A percentile compares a stretch with the other conserved stretches of the same genome.
These are phyloP conservation scores for Smutsia temminckii DNA, from an alignment of 2,797 vertebrate genomes.

Conservation along the genomic window DNA sequence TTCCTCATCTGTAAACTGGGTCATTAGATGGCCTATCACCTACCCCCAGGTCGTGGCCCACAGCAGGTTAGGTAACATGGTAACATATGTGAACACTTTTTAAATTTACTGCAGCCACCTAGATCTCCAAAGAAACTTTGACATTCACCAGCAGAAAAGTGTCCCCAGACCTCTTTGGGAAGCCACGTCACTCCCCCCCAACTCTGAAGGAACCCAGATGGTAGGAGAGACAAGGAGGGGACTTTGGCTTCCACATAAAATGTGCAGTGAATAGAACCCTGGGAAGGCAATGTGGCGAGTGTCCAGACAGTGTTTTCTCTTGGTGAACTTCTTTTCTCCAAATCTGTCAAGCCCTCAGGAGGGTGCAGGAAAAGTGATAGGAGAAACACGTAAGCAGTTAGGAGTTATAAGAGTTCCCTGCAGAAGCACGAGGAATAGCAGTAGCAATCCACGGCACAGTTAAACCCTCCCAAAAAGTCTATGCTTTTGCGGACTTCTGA, in stretches of 20 bases:
- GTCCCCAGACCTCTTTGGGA: background rate
- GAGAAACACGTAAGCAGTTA: background rate
- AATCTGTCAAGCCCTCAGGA: background rate
- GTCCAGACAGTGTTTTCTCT: background rate
- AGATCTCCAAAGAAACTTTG: background rate
- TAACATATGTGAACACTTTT: background rate
- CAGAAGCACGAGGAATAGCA: no score
- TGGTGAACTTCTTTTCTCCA: background rate
- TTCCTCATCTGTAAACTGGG: background rate
- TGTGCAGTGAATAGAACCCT: no score
- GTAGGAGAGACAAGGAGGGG: background rate
- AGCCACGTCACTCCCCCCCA: no score
- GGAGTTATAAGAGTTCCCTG: background rate
- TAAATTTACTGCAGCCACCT: background rate
- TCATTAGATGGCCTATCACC: background rate
- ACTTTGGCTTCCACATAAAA: background rate
- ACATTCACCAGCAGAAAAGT: no score
- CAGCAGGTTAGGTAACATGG: background rate
- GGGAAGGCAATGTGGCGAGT: accelerated
- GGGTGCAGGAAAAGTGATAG: background rate
- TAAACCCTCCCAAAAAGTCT: background rate
- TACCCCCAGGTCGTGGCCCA: background rate
- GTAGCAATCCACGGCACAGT: background rate
- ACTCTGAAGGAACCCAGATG: background rate
- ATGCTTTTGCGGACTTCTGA: background rate